Base-by-base conservation (phyloP, 1,140 invertebrate genomes). In the Antheraea pernyi region DNA sequence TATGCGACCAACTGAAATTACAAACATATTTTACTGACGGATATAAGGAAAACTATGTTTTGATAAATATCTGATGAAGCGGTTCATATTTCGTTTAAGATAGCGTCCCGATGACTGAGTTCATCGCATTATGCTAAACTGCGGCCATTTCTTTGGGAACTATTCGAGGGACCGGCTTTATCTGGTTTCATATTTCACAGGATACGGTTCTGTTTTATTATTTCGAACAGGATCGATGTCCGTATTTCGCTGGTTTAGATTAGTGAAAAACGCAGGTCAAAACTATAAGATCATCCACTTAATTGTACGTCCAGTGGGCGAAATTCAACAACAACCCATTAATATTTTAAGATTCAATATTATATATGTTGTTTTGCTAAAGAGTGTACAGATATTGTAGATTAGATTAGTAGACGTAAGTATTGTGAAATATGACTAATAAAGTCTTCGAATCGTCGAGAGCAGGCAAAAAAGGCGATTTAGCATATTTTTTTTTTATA, bases 121-220 rank as follows among this genome's bases (percentile, higher is more conserved):
- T 64, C 62, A 71, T 77, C 63, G 66, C 75, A 77, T 77, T 77
- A 77, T 67, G 73, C 46, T 74, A 74, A 77, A 77, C 70, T 71
- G 63, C 30, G 65, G 36, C 70, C 63, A 70, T 74, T 72, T 74
- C 72, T 72, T 77, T 68, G 66, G 39, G 59, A 74, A 74, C 73
- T 72, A 74, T 77, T 77, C 68, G 67, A 63, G 67, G 66, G 71
- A 69, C 71, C 72, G 68, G 64, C 60, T 77, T 74, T 77, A 77
- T 77, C 75, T 74, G 46, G 39, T 48, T 72, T 58, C 66, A 74
- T 77, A 74, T 77, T 74, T 77, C 75, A 77, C 69, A 68, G 46
- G 70, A 71, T 62, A 61, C 69, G 61, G 59, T 67, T 30, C 61
- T 36, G 61, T 30, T 68, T 72, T 65, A 16, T 60, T 69, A 73